Conservation (phyloP, 2,797 vertebrate genomes). For the Benthosema pterotum region DNA sequence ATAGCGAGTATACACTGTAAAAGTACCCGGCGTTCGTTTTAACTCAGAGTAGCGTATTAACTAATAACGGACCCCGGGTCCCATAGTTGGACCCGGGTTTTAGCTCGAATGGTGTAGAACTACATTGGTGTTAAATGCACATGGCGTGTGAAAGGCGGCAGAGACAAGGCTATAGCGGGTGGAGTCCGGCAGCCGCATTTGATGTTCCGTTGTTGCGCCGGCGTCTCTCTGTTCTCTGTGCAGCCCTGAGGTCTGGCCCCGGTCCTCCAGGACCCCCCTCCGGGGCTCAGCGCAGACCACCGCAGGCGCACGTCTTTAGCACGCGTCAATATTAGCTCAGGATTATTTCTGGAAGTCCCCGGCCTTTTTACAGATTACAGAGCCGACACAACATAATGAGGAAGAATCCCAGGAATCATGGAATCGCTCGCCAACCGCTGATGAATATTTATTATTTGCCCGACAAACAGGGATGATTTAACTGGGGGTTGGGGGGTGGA, state of each 20-base stretch:
- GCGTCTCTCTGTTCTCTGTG: conserved; percentile 57
- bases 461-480: conserved; percentile 74
- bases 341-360: conserved; percentile 79
- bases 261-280: conserved; percentile 65
- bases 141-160: conserved; percentile 21
- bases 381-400: conserved; percentile 73
- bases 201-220: conserved; percentile 67
- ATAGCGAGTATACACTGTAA: conserved; percentile 38
- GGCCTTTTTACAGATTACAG: conserved; percentile 67
- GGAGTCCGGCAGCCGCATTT: conserved; percentile 60
- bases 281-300: conserved; percentile 57
- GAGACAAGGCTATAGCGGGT: conserved; percentile 59
- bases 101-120: too few species aligned
- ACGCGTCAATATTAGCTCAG: conserved; percentile 77
- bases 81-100: too few species aligned
- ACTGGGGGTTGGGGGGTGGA: conserved; percentile 66
- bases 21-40: too few species aligned
- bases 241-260: conserved; percentile 61
- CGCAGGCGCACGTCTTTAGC: conserved; percentile 79
- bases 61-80: too few species aligned
- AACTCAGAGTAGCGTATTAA: too few species aligned
- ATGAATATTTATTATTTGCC: conserved; percentile 82
- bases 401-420: conserved; percentile 65
- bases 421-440: conserved; percentile 64
- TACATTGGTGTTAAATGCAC: not conserved